phyloP scores from a whole-genome alignment of 2,113 vertebrate species.

The Pterocles gutturalis region DNA sequence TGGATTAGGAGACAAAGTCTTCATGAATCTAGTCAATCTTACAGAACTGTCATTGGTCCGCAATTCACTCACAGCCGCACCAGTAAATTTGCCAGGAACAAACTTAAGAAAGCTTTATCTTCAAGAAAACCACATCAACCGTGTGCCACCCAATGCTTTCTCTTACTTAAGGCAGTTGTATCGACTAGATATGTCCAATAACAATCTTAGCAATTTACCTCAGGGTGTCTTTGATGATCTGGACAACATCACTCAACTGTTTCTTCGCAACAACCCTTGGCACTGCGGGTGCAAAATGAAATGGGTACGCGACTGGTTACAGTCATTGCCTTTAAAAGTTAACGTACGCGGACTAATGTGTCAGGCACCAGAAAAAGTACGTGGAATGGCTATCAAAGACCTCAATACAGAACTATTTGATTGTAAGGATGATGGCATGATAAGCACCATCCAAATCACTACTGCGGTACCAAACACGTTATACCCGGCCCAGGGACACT shows the following conservation, averaged over 20 bases:
- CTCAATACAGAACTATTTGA: constrained; percentile 91
- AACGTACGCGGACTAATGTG: constrained; percentile 99
- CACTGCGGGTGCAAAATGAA: constrained; percentile 98
- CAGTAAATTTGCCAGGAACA: constrained; percentile 91
- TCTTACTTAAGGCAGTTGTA: constrained; percentile 94
- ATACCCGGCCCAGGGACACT: constrained; percentile 87
- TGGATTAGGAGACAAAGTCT: constrained; percentile 94
- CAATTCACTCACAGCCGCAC: constrained; percentile 93
- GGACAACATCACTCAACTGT: constrained; percentile 97
- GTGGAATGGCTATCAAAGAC: constrained; percentile 99
- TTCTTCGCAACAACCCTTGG: constrained; percentile 98
- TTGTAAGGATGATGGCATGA: constrained; percentile 83
- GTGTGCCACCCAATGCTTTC: constrained; percentile 91
- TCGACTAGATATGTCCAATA: constrained; percentile 95
- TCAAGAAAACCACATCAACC: constrained; percentile 98
- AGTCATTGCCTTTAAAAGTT: constrained; percentile 89
- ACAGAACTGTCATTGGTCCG: constrained; percentile 95
- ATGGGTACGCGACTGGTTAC: constrained; percentile 97
- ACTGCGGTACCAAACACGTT: constrained; percentile 85
- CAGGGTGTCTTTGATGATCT: constrained; percentile 96
- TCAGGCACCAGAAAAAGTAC: constrained; percentile 96
- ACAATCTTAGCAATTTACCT: constrained; percentile 96
- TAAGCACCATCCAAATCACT: constrained; percentile 85
- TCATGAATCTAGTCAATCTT: constrained; percentile 93
- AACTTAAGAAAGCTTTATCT: constrained; percentile 95